Base-by-base conservation (phyloP, 1,140 invertebrate genomes). In the Fopius arisanus region DNA sequence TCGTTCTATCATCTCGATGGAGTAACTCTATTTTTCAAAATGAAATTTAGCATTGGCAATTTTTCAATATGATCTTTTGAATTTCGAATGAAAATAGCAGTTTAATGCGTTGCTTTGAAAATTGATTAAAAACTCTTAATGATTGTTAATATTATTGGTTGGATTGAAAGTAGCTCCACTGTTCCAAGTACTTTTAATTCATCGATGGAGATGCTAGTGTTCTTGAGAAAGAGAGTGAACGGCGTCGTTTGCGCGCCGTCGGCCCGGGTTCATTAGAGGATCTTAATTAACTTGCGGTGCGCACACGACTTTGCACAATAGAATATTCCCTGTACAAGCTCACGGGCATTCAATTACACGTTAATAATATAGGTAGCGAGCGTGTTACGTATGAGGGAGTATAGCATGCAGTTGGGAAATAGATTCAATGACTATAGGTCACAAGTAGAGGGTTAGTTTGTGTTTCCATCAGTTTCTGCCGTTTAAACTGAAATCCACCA, bases 131-230 rank as follows among this genome's bases (percentile, higher is more conserved):
- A 28, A 40, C 54, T 21, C 16, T 23, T 48, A 19, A 21, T 26
- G 33, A 63, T 21, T 33, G 43, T 41, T 41, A 65, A 54, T 26
- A 67, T 66, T 41, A 29, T 23, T 33, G 23, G 19, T 16, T n/a
- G 2, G 37, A 28, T 40, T 41, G 29, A 19, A 43, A 41, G 51
- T 16, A 54, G 37, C 65, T 26, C 29, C 40, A 31, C 23, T 33
- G 28, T 33, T 16, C 33, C 10, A 62, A 12, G 19, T 33, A 43
- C 28, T 86, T 84, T 86, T 84, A 85, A 87, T 86, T 84, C 83
- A 86, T 86, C 81, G 84, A 87, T 86, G 83, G 84, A 87, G 86
- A 86, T 80, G 84, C 80, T 79, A 81, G 81, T 78, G 81, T 82
- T 81, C 83, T 79, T 80, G 65, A 33, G 21, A 48, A 68, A 41